These are phyloP conservation scores for Plagodis pulveraria DNA, from an alignment of 2,888 invertebrate species.

Conservation along the genomic window DNA sequence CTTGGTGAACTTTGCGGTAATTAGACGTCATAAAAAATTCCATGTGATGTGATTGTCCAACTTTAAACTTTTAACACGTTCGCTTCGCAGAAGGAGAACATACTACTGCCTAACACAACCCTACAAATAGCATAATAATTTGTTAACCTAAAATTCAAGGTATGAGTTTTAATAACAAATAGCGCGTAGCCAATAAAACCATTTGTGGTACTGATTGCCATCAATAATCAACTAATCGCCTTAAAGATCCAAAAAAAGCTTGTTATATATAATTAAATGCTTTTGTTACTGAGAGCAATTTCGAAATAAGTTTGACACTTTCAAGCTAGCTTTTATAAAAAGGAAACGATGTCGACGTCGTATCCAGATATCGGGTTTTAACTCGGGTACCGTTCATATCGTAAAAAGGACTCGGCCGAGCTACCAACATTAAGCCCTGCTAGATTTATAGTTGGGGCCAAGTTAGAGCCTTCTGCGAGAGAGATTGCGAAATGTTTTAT, in stretches of 20 bases:
- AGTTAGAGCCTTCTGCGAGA: background rate
- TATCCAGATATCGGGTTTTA: constrained; percentile 34
- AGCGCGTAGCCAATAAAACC: background rate
- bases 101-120: background rate
- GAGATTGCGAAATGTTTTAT: too few species aligned
- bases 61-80: too few species aligned
- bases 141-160: too few species aligned
- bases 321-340: constrained; percentile 17
- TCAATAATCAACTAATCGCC: background rate
- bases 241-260: too few species aligned
- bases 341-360: constrained; percentile 21
- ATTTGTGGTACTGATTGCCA: background rate
- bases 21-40: too few species aligned
- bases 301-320: constrained; percentile 1
- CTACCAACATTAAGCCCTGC: constrained; percentile 55
- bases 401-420: constrained; percentile 54
- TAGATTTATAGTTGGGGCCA: constrained; percentile 42
- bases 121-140: background rate
- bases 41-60: too few species aligned
- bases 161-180: too few species aligned
- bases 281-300: background rate
- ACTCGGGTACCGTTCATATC: constrained; percentile 46
- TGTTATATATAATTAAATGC: background rate
- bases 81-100: too few species aligned
- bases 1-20: too few species aligned